Conservation (phyloP, 2,113 vertebrate species). For the Rhegmatorhina hoffmannsi region DNA sequence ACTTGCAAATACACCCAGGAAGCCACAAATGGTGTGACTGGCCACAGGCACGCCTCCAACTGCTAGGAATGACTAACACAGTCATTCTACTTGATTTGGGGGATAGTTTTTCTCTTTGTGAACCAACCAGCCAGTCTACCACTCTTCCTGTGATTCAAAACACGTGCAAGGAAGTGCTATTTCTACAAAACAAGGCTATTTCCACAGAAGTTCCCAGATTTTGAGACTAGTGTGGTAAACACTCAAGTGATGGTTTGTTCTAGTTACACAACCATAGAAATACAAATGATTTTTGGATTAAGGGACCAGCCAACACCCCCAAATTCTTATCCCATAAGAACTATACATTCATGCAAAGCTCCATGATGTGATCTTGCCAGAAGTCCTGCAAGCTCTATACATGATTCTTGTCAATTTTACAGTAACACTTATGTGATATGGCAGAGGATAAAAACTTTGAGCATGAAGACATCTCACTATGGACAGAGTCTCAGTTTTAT, state of each 20-base stretch:
- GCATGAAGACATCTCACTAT: neutral
- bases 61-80: neutral
- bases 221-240: neutral
- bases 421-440: neutral
- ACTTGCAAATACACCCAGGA: conserved; percentile 47
- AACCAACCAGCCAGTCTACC: neutral
- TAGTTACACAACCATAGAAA: neutral
- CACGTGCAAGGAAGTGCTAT: conserved; percentile 30
- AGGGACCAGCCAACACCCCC: neutral
- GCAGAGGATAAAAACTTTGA: neutral
- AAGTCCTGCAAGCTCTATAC: neutral
- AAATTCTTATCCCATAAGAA: neutral
- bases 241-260: neutral
- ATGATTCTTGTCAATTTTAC: neutral
- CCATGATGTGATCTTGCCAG: neutral
- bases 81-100: conserved; percentile 3
- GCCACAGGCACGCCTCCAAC: conserved; percentile 20
- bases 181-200: neutral
- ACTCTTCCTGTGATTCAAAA: conserved; percentile 19
- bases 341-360: neutral
- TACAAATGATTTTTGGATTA: neutral
- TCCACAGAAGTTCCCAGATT: neutral
- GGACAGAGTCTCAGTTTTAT: neutral
- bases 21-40: neutral
- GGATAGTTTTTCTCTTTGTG: conserved; percentile 39